Conservation (phyloP, 2,113 vertebrate genomes). For the Mola mola region DNA sequence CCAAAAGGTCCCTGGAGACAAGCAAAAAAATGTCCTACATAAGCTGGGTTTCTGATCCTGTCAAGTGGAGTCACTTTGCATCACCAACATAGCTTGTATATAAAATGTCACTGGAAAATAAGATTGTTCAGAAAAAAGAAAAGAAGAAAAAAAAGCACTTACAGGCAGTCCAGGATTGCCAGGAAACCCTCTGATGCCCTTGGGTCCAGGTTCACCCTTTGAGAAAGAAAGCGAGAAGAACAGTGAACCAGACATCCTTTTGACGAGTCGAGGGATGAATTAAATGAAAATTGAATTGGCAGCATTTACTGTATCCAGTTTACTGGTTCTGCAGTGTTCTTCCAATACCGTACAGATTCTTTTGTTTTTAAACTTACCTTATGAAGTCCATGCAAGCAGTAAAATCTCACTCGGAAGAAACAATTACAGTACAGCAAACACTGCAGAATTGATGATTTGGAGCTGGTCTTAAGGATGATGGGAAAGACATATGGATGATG, state of each 20-base stretch:
- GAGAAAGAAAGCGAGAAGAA: conserved; percentile 28
- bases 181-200: conserved; percentile 80
- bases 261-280: too few relatives aligned
- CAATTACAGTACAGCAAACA: too few relatives aligned
- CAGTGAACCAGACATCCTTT: background rate
- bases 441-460: background rate
- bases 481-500: background rate
- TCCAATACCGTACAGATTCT: background rate
- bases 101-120: background rate
- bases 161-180: conserved; percentile 84
- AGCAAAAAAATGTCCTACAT: conserved; percentile 2
- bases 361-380: too few relatives aligned
- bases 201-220: conserved; percentile 86
- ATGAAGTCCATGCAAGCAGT: background rate
- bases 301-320: too few relatives aligned
- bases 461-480: background rate
- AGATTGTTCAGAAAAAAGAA: background rate
- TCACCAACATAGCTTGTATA: background rate
- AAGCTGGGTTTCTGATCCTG: background rate
- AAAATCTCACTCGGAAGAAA: background rate
- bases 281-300: too few relatives aligned
- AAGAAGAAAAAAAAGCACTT: conserved; percentile 68
- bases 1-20: conserved; percentile 80
- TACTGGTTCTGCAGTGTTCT: background rate
- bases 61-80: background rate